Evolutionary conservation across 2,797 vertebrate species (phyloP).

Genomic region (Limosa lapponica): DNA sequence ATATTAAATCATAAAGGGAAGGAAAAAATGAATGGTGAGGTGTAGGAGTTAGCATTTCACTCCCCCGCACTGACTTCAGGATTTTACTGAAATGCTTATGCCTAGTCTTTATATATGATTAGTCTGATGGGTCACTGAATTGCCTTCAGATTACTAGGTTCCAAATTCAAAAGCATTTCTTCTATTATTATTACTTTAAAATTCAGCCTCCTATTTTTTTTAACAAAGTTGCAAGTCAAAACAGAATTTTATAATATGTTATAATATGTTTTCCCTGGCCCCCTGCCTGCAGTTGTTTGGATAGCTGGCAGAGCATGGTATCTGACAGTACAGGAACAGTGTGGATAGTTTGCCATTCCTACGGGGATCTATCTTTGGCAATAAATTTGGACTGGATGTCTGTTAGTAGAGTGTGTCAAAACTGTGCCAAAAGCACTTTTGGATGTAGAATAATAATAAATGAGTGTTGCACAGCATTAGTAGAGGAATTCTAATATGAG

Average conservation of each 20-base stretch:
- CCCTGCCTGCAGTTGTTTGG: constrained; percentile 56
- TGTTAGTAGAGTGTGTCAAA: constrained; percentile 55
- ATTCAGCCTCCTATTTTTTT: constrained; percentile 34
- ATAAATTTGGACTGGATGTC: constrained; percentile 62
- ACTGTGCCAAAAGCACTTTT: constrained; percentile 67
- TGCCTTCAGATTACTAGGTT: constrained; percentile 27
- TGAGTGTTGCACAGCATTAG: constrained; percentile 39
- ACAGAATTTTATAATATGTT: constrained; percentile 48
- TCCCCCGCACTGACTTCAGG: background rate
- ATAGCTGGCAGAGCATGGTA: constrained; percentile 36
- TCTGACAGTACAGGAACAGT: constrained; percentile 32
- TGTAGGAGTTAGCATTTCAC: constrained; percentile 12
- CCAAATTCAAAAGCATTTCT: constrained; percentile 42
- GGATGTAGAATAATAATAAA: constrained; percentile 67
- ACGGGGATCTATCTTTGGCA: constrained; percentile 42
- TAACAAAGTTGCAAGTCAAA: constrained; percentile 57
- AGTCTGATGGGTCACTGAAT: constrained; percentile 42
- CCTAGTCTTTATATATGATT: background rate
- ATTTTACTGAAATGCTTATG: background rate
- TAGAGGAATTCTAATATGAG: constrained; percentile 57
- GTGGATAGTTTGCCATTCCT: constrained; percentile 43
- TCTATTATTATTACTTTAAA: constrained; percentile 59
- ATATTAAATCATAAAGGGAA: constrained; percentile 39
- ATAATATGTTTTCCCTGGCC: constrained; percentile 67
- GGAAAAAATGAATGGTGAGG: background rate